Percentiles rank a stretch among this genome's conserved stretches.
Conservation (phyloP, 2,888 invertebrate species). For the Dysmachus trigonus region DNA sequence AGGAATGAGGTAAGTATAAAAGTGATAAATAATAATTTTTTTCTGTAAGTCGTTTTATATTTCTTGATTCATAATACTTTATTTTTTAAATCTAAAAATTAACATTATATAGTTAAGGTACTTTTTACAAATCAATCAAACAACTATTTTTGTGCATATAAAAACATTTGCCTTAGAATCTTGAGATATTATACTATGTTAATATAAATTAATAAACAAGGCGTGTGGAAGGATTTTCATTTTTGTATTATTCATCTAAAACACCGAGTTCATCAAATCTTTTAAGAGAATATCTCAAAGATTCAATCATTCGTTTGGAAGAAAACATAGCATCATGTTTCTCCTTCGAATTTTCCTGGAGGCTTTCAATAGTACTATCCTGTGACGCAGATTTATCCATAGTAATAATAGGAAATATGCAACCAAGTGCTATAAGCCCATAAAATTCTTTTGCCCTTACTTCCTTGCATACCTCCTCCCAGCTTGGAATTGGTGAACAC, state of each 20-base stretch:
- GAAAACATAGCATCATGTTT: slow-evolving; percentile 52
- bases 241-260: slow-evolving; percentile 55
- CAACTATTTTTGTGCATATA: no score
- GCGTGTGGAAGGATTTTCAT: no score
- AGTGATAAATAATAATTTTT: no score
- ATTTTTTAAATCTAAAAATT: no score
- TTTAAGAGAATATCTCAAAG: slow-evolving; percentile 56
- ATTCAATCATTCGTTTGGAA: slow-evolving; percentile 60
- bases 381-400: slow-evolving; percentile 38
- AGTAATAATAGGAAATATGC: slow-evolving; percentile 42
- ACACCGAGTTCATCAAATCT: slow-evolving; percentile 60
- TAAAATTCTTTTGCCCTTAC: slow-evolving; percentile 57
- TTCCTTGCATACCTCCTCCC: slow-evolving; percentile 56
- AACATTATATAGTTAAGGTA: no score
- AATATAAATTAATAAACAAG: no score
- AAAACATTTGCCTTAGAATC: no score
- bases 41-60: no score
- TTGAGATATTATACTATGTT: no score
- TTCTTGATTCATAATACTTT: no score
- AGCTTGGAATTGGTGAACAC: slow-evolving; percentile 53
- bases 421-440: slow-evolving; percentile 57
- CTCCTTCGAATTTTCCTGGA: slow-evolving; percentile 47
- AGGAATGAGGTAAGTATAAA: no score
- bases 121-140: no score
- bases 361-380: slow-evolving; percentile 16